Conservation (phyloP, 2,113 vertebrate species). For the Seriola aureovittata region DNA sequence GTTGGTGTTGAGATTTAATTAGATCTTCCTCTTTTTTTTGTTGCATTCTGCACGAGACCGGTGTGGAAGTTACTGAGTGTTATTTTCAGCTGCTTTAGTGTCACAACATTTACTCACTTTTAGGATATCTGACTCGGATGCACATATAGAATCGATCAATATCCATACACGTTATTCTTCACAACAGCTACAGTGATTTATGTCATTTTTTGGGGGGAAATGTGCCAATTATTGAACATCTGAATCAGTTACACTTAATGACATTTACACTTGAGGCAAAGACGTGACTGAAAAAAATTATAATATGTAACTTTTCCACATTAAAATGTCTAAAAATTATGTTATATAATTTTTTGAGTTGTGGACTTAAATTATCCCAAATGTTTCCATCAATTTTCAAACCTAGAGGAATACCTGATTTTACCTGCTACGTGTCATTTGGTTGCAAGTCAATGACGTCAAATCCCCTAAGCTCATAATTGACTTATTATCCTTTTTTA, state of each 20-base stretch:
- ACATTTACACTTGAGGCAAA: not conserved
- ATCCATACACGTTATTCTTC: no score
- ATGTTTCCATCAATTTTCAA: no score
- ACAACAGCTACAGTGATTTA: not conserved
- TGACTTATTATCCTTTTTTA: no score
- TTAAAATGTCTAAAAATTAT: no score
- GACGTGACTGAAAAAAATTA: not conserved
- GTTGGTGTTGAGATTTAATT: conserved; percentile 15
- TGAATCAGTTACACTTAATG: not conserved
- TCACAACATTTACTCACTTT: not conserved
- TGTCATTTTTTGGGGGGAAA: not conserved
- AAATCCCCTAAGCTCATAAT: no score
- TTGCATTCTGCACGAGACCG: not conserved
- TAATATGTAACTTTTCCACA: no score
- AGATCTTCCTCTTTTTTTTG: not conserved
- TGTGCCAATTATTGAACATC: not conserved
- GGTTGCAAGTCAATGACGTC: no score
- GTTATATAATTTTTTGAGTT: no score
- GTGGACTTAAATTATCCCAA: no score
- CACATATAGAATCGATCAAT: not conserved
- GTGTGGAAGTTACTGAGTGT: not conserved
- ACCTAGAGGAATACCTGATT: no score
- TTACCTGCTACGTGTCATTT: no score
- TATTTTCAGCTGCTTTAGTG: not conserved
- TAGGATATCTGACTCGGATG: not conserved